Evolutionary conservation across 2,888 invertebrate genomes (phyloP).

Genomic region (Pecten maximus): DNA sequence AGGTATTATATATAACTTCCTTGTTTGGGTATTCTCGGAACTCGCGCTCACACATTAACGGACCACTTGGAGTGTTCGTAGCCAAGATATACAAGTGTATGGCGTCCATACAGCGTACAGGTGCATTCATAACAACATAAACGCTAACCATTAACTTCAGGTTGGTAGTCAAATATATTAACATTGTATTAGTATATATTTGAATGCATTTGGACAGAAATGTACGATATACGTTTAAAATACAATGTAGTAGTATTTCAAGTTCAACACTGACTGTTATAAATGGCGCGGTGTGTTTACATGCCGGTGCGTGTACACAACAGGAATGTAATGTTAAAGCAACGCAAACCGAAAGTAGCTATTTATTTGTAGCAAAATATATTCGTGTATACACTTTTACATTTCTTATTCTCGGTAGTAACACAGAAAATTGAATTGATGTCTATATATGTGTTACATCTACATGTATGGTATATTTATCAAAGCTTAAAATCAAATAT

Average conservation of each 20-base stretch:
- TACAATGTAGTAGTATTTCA: background rate
- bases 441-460: too few species aligned
- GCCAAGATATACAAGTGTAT: background rate
- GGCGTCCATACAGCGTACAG: background rate
- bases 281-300: background rate
- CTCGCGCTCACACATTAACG: background rate
- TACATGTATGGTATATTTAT: too few species aligned
- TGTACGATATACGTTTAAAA: background rate
- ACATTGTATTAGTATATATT: background rate
- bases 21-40: background rate
- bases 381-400: too few species aligned
- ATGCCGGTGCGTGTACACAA: background rate
- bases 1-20: background rate
- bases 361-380: too few species aligned
- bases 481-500: too few species aligned
- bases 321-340: background rate
- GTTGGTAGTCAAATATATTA: background rate
- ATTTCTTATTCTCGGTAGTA: too few species aligned
- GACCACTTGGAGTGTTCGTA: background rate
- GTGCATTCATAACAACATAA: background rate
- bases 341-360: constrained; percentile 1
- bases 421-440: too few species aligned
- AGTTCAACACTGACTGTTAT: background rate
- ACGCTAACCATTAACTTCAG: background rate
- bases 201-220: too few species aligned